phyloP scores from a whole-genome alignment of 2,797 vertebrate genomes.

The Hydrocynus forskahlii region DNA sequence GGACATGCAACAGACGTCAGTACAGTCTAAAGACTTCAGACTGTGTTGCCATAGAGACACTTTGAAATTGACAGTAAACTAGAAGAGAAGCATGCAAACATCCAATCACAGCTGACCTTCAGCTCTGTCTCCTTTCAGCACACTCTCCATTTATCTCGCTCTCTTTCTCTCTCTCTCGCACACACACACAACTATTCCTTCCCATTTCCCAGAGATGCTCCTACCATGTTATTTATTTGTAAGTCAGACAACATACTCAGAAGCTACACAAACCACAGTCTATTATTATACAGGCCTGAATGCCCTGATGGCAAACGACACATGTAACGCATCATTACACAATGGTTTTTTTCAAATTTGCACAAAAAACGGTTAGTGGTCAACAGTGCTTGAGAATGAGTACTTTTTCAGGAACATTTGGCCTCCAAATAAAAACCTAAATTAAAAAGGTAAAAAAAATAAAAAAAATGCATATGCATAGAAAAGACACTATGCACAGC shows the following conservation, averaged over 20 bases:
- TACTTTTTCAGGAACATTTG: background rate
- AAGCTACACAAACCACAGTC: background rate
- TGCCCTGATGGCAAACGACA: background rate
- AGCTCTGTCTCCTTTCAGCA: conserved; percentile 33
- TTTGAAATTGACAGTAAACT: conserved; percentile 26
- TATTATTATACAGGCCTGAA: background rate
- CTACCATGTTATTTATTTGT: background rate
- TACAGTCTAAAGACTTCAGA: conserved; percentile 15
- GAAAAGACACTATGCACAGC: background rate
- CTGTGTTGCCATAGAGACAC: conserved; percentile 35
- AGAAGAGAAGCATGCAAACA: conserved; percentile 16
- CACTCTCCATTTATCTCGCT: conserved; percentile 6
- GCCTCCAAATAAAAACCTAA: background rate
- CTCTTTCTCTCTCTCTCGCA: too few relatives aligned
- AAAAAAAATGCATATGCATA: too few relatives aligned
- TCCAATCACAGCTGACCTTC: conserved; percentile 47
- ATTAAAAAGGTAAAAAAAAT: background rate
- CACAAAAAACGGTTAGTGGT: background rate
- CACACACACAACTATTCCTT: background rate
- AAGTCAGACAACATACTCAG: background rate
- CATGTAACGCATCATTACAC: background rate
- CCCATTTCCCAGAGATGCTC: background rate
- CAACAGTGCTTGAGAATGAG: background rate
- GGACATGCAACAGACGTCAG: conserved; percentile 11
- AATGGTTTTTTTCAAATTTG: background rate